A percentile compares a stretch with the other conserved stretches of the same genome.
These are phyloP conservation scores for Myiozetetes cayanensis DNA, from an alignment of 2,113 vertebrate species.

Conservation along the genomic window DNA sequence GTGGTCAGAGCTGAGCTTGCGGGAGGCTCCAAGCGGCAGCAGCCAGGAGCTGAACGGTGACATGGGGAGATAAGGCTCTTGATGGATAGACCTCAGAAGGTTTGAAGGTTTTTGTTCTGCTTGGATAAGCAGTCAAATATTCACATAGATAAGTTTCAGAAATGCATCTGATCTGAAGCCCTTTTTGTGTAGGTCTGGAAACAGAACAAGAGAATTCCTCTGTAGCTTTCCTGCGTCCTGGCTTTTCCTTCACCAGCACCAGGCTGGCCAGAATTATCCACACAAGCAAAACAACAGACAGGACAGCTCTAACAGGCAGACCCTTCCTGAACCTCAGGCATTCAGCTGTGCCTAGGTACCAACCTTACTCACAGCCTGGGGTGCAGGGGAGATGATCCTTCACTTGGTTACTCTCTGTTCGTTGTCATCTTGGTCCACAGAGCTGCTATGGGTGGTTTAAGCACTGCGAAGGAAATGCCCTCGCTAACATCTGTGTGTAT, in stretches of 20 bases:
- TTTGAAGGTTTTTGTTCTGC: slow-evolving; percentile 29
- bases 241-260: neutral
- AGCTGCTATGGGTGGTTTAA: neutral
- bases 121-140: slow-evolving; percentile 41
- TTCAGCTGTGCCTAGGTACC: neutral
- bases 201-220: slow-evolving; percentile 23
- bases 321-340: neutral
- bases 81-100: slow-evolving; percentile 59
- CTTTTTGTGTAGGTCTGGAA: slow-evolving; percentile 24
- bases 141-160: slow-evolving; percentile 39
- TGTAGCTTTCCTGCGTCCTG: neutral
- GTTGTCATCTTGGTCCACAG: neutral
- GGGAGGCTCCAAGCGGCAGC: neutral
- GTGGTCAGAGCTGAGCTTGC: neutral
- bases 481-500: neutral
- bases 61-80: slow-evolving; percentile 38
- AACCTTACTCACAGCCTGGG: neutral
- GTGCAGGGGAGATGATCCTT: neutral
- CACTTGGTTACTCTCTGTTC: neutral
- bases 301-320: neutral
- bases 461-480: neutral
- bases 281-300: neutral
- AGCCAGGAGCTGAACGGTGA: neutral
- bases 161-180: slow-evolving; percentile 22
- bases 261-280: neutral